Conservation (phyloP, 2,888 invertebrate genomes). For the Pardosa pseudoannulata region DNA sequence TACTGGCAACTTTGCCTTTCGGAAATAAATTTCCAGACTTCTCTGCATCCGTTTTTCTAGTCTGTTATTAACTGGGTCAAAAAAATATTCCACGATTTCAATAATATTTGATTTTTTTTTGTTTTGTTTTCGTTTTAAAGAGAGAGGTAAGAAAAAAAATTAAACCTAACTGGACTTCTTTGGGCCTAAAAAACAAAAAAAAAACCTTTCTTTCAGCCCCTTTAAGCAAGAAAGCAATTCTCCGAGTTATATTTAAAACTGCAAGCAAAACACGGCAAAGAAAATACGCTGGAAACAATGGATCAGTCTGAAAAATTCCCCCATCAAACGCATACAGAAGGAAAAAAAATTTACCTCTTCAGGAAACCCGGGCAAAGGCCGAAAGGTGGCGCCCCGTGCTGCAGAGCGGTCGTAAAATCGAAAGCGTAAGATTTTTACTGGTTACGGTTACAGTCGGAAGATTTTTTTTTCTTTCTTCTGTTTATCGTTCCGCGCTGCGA, state of each 20-base stretch:
- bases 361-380: neutral
- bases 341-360: neutral
- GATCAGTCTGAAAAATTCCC: neutral
- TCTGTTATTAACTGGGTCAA: constrained; percentile 7
- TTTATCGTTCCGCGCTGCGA: neutral
- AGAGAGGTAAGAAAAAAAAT: neutral
- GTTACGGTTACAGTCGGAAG: neutral
- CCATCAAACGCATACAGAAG: neutral
- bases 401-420: neutral
- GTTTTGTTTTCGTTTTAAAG: too few relatives aligned
- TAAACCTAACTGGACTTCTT: neutral
- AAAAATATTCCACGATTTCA: neutral
- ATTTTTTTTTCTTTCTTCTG: neutral
- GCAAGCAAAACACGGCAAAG: neutral
- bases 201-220: neutral
- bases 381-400: neutral
- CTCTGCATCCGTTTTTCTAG: neutral
- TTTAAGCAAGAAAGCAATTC: constrained; percentile 9
- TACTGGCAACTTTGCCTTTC: neutral
- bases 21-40: neutral
- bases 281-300: constrained; percentile 1
- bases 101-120: neutral
- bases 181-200: neutral
- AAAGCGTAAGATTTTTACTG: neutral
- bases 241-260: neutral